Percentiles rank a stretch among this genome's conserved stretches.
These are phyloP conservation scores for Cheilosia vernalis DNA, from an alignment of 2,888 invertebrate genomes.

Conservation along the genomic window DNA sequence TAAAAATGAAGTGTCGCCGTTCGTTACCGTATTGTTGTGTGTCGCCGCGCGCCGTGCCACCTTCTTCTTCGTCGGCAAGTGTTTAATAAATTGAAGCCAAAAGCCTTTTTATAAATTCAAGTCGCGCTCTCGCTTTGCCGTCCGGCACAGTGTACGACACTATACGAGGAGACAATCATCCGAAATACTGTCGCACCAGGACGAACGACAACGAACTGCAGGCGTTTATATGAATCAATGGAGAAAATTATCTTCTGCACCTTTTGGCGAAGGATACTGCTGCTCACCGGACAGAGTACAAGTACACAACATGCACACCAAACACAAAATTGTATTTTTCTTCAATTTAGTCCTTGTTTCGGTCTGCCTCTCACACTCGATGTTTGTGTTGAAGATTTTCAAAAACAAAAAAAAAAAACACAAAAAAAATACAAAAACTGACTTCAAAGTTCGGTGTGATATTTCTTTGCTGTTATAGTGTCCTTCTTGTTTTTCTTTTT, in stretches of 20 bases:
- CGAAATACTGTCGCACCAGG: constrained; percentile 38
- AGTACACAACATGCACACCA: constrained; percentile 61
- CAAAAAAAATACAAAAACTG: not conserved
- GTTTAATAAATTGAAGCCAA: constrained; percentile 51
- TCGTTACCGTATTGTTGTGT: constrained; percentile 54
- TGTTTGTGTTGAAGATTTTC: constrained; percentile 12
- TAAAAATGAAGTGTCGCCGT: constrained; percentile 68
- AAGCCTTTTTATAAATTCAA: constrained; percentile 63
- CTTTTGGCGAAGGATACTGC: constrained; percentile 56
- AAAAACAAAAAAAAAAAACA: constrained; percentile 11
- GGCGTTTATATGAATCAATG: constrained; percentile 63
- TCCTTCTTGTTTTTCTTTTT: constrained; percentile 18
- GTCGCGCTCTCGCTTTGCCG: constrained; percentile 31
- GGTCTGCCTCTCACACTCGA: not conserved
- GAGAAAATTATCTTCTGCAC: constrained; percentile 68
- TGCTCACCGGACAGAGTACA: not conserved
- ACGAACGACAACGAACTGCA: constrained; percentile 28
- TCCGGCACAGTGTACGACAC: constrained; percentile 1
- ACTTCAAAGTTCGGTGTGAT: constrained; percentile 65
- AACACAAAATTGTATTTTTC: constrained; percentile 67
- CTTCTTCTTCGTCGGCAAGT: constrained; percentile 4
- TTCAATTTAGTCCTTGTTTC: constrained; percentile 52
- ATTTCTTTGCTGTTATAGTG: constrained; percentile 39
- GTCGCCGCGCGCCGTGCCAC: constrained; percentile 2
- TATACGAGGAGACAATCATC: constrained; percentile 39